Base-by-base conservation (phyloP, 2,888 invertebrate genomes). In the Syrphus vitripennis region DNA sequence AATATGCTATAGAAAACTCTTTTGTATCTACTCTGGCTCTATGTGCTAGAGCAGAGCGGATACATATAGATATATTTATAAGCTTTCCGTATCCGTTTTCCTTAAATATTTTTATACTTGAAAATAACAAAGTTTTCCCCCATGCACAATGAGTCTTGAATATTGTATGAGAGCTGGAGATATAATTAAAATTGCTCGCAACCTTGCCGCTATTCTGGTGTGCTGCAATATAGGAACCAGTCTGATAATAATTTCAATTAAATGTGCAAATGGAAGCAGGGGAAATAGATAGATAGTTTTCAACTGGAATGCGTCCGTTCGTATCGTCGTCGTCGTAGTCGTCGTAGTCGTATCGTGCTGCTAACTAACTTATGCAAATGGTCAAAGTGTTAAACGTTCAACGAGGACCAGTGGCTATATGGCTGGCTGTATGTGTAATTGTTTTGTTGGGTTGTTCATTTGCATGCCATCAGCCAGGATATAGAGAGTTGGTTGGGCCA, bases 161-260 rank as follows among this genome's bases (percentile, higher is more conserved):
- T 77, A 86, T 81, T 77, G 81, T 81, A 86, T 69, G 61, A 40
- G 16, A 71, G 14, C 42, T 86, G 40, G 45, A 67, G 81, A 72
- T 77, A 76, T 82, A 86, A 86, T 86, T 86, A 86, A 86, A 86
- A 86, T 77, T 81, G 81, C 84, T 77, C 59, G 40, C 84, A 86
- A 81, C 71, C 74, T 70, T 48, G 40, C 21, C 59, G 48, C 21
- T 16, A n/a, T 16, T 37, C 67, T 37, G n/a, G 12, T 42, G 48
- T 21, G 24, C n/a, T 34, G 67, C 57, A 53, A 37, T 37, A 75
- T n/a, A n/a, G n/a, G 81, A 45, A 81, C 31, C 53, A 81, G 81
- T 72, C 67, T 86, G 72, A 86, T 81, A 81, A 81, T 77, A 67
- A 81, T 81, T 86, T 86, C 81, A 86, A 86, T 86, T 81, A 86